These are phyloP conservation scores for Punctoribates punctum DNA, from an alignment of 2,888 invertebrate genomes.

Conservation along the genomic window DNA sequence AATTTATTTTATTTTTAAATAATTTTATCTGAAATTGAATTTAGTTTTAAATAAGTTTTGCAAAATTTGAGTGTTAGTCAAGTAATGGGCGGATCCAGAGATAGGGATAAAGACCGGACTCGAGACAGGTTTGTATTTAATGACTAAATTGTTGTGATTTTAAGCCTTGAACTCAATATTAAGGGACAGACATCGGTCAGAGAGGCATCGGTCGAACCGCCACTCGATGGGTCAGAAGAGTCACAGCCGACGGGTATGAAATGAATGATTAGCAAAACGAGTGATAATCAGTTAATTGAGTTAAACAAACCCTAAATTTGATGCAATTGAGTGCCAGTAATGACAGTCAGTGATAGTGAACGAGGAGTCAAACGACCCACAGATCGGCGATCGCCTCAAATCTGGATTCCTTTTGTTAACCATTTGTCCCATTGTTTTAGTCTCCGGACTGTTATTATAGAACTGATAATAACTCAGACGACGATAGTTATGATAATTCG, in stretches of 20 bases:
- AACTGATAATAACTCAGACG: slow-evolving; percentile 31
- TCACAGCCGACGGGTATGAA: slow-evolving; percentile 33
- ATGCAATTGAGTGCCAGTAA: background rate
- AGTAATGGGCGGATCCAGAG: slow-evolving; percentile 17
- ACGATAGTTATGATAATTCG: slow-evolving; percentile 30
- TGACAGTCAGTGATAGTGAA: slow-evolving; percentile 21
- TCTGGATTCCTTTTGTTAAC: slow-evolving; percentile 29
- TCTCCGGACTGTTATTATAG: slow-evolving; percentile 38
- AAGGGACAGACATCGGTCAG: slow-evolving; percentile 31
- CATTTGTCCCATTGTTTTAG: slow-evolving; percentile 40
- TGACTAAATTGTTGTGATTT: background rate
- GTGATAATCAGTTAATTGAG: background rate
- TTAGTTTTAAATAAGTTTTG: too few relatives aligned
- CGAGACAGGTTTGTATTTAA: slow-evolving; percentile 1
- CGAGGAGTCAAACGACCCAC: slow-evolving; percentile 11
- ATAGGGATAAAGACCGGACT: slow-evolving; percentile 11
- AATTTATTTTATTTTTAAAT: too few relatives aligned
- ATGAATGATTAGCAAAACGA: slow-evolving; percentile 14
- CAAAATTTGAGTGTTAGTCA: background rate
- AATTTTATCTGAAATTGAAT: too few relatives aligned
- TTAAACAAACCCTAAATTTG: slow-evolving; percentile 1
- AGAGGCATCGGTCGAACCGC: background rate
- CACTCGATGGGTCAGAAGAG: background rate
- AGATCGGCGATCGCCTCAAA: slow-evolving; percentile 19
- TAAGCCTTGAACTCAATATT: background rate